These are phyloP conservation scores for Phanerotoma sp. DNA, from an alignment of 2,888 invertebrate species.

Conservation along the genomic window DNA sequence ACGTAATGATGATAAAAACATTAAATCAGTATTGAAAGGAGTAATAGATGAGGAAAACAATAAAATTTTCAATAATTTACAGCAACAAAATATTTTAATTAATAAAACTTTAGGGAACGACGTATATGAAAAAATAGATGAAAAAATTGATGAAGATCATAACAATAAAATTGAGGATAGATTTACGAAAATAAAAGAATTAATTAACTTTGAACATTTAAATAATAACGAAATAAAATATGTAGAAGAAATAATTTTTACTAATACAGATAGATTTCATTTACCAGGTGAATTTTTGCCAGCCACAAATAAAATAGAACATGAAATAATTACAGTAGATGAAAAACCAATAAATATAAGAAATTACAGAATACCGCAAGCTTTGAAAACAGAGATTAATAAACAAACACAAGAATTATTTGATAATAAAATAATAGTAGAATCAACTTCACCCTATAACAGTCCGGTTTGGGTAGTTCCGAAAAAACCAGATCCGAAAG, in stretches of 20 bases:
- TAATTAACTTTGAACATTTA: neutral
- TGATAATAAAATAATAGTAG: conserved; percentile 29
- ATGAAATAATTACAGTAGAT: neutral
- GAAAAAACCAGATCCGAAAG: conserved; percentile 41
- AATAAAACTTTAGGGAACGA: too few relatives aligned
- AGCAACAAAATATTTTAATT: too few relatives aligned
- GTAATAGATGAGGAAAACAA: too few relatives aligned
- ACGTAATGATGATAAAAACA: too few relatives aligned
- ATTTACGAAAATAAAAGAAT: neutral
- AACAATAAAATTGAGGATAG: too few relatives aligned
- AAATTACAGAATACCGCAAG: neutral
- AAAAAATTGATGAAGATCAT: too few relatives aligned
- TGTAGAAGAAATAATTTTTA: too few relatives aligned
- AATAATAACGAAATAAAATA: too few relatives aligned
- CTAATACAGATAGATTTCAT: conserved; percentile 1
- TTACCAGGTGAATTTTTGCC: conserved; percentile 1
- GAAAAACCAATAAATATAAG: neutral
- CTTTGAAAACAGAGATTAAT: conserved; percentile 2
- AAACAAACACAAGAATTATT: conserved; percentile 17
- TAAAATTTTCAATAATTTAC: too few relatives aligned
- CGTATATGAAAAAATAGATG: too few relatives aligned
- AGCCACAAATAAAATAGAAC: neutral
- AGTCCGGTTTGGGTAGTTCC: conserved; percentile 45
- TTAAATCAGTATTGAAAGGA: too few relatives aligned
- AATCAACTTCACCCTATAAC: conserved; percentile 41